Evolutionary conservation across 2,888 invertebrate genomes (phyloP), one percentile per base, ranked within the genome.

Genomic region (Pemphredon lugubris): DNA sequence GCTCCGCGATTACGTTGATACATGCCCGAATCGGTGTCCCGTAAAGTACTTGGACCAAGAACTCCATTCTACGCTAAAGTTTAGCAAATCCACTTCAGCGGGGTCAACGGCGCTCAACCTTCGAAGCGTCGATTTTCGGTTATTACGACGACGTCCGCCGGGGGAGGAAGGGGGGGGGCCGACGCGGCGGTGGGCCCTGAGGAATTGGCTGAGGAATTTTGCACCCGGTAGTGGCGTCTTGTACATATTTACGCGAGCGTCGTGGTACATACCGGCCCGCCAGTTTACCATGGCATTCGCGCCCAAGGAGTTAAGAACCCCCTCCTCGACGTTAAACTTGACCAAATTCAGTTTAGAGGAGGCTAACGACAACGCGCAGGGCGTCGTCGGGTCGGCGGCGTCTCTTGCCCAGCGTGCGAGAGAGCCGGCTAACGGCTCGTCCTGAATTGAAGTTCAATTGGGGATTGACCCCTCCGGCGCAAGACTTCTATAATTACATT

Each of bases 391-490:
- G 45, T 18, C 54, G 39, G 34, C 32, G 32, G 58, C 63, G 30
- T 57, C 55, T 16, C 6, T 16, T 14, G 14, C 40, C 11, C 16
- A 16, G 13, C 50, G 39, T 58, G 59, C 30, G 53, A 23, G 37
- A 39, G 58, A 54, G 42, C 37, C 73, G 66, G 53, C 50, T 55
- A 40, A 67, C 4, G 7, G 58, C 58, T 51, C 50, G 61, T 60
- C 44, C 73, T 71, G 82, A 83, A 83, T 83, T 83, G 82, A 67
- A 82, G 83, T 83, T 83, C 83, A 83, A 83, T 83, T 83, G 82
- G 77, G 74, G 83, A 82, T 83, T 83, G 83, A 80, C 83, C 83
- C 75, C 68, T 81, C 76, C 72, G 79, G 82, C 80, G 72, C 80
- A 81, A 81, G 73, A 81, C 74, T 81, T 82, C 79, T 76, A 79